These are phyloP conservation scores for Drosophila kanekoi DNA, from an alignment of 2,888 invertebrate genomes.

Conservation along the genomic window DNA sequence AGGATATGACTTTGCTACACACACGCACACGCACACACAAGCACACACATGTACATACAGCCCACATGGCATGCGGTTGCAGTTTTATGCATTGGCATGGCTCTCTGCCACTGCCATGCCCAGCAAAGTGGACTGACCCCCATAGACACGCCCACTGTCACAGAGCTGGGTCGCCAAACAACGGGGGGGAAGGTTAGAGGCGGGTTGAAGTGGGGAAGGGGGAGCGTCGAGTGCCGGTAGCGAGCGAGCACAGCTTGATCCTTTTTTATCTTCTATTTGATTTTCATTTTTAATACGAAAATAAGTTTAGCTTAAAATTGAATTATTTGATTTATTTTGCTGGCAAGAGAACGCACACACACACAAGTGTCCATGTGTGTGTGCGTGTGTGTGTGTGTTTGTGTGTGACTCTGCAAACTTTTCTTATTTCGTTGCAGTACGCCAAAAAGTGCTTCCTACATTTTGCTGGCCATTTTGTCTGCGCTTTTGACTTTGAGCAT, in stretches of 20 bases:
- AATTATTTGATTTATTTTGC: conserved; percentile 81
- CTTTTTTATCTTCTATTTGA: conserved; percentile 81
- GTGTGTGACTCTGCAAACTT: conserved; percentile 61
- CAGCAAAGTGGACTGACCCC: conserved; percentile 20
- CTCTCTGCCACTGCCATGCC: conserved; percentile 36
- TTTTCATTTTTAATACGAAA: conserved; percentile 82
- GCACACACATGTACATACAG: conserved; percentile 3
- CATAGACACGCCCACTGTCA: conserved; percentile 67
- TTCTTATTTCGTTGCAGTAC: conserved; percentile 63
- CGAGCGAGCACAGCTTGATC: conserved; percentile 75
- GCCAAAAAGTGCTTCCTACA: conserved; percentile 70
- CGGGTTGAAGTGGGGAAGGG: too few species aligned
- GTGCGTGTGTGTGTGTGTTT: conserved; percentile 22
- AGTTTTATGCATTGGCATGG: conserved; percentile 71
- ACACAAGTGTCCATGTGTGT: conserved; percentile 9
- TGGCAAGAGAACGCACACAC: conserved; percentile 42
- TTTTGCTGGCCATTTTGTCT: conserved; percentile 73
- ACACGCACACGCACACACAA: conserved; percentile 14
- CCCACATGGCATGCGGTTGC: conserved; percentile 67
- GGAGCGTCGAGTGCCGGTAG: conserved; percentile 9
- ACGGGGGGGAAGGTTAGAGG: neutral
- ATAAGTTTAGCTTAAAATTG: conserved; percentile 82
- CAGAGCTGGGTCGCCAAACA: conserved; percentile 13
- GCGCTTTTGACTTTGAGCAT: conserved; percentile 81
- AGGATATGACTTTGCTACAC: conserved; percentile 73